Conservation (phyloP, 2,797 vertebrate species). For the Mico argentatus region DNA sequence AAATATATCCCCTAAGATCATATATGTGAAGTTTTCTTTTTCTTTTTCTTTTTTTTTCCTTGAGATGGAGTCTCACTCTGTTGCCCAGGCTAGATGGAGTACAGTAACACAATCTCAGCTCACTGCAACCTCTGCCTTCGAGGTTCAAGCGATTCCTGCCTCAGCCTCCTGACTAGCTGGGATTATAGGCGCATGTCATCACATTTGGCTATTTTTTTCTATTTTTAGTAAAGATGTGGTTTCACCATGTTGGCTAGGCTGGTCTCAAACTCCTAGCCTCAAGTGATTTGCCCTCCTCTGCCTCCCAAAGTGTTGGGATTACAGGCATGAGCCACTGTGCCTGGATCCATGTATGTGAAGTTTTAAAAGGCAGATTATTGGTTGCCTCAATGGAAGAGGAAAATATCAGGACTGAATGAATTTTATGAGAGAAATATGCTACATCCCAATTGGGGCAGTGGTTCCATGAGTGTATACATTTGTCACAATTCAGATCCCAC, state of each 20-base stretch:
- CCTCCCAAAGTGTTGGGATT: background rate
- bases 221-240: background rate
- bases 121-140: background rate
- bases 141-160: background rate
- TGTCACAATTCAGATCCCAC: background rate
- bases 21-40: background rate
- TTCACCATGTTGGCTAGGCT: background rate
- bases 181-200: background rate
- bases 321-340: background rate
- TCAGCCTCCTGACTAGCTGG: background rate
- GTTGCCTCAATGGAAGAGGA: background rate
- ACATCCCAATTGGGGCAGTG: background rate
- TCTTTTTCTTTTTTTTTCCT: background rate
- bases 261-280: background rate
- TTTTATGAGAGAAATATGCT: background rate
- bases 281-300: background rate
- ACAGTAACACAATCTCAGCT: background rate
- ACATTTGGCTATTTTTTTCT: background rate
- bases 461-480: background rate
- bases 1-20: background rate
- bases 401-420: background rate
- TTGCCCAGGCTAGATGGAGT: background rate
- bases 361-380: background rate
- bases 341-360: background rate
- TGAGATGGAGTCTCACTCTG: background rate